Conservation (phyloP, 1,140 invertebrate species). For the Popillia japonica region DNA sequence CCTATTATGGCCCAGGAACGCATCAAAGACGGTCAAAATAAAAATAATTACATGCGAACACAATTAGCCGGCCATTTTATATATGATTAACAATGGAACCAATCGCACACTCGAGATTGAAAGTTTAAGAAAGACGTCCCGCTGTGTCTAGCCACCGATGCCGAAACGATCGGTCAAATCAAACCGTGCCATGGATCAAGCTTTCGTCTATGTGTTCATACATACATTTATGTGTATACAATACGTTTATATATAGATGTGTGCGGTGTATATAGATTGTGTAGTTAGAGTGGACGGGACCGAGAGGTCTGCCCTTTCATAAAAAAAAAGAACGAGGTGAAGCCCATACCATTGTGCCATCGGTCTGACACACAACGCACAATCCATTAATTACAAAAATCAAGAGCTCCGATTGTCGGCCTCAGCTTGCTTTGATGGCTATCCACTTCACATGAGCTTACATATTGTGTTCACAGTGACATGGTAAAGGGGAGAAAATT, state of each 20-base stretch:
- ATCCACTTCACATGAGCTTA: conserved; percentile 39
- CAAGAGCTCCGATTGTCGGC: conserved; percentile 39
- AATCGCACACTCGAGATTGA: conserved; percentile 34
- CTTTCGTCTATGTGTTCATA: conserved; percentile 2
- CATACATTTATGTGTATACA: background rate
- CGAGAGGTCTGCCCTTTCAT: conserved; percentile 14
- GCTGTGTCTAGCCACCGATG: conserved; percentile 35
- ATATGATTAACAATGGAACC: conserved; percentile 37
- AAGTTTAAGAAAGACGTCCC: conserved; percentile 32
- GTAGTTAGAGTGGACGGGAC: background rate
- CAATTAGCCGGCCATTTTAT: conserved; percentile 38
- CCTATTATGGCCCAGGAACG: background rate
- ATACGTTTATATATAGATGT: conserved; percentile 1
- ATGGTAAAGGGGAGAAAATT: conserved; percentile 37
- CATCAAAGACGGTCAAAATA: conserved; percentile 18
- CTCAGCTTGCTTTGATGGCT: conserved; percentile 39
- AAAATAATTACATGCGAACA: conserved; percentile 34
- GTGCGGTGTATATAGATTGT: conserved; percentile 11
- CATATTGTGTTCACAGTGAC: conserved; percentile 37
- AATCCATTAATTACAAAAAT: conserved; percentile 40
- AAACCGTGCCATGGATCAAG: conserved; percentile 8
- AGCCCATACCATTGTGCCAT: conserved; percentile 37
- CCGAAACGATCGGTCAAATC: conserved; percentile 32
- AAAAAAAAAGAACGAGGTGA: conserved; percentile 8
- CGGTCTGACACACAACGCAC: conserved; percentile 35